Evolutionary conservation across 2,113 vertebrate genomes (phyloP), one percentile per base, ranked within the genome.

Genomic region (Apodemus sylvaticus): DNA sequence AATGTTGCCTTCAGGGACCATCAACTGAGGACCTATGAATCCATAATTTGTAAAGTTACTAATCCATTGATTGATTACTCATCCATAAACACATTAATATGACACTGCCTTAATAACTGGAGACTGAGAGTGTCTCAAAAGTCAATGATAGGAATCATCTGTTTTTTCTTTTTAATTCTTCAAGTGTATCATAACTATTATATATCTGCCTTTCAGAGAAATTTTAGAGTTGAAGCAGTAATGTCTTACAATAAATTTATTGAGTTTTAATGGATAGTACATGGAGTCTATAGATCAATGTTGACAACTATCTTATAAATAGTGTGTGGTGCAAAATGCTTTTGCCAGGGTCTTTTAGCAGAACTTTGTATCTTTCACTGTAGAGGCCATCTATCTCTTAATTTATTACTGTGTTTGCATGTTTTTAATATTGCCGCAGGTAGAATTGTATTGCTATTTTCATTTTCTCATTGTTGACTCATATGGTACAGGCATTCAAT

Each of bases 361-460:
- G 0, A 48, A 10, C 70, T 88, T 82, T 88, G 7, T 87, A 62
- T 8, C 36, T 81, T 86, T 76, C 13, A 89, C 9, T 73, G 31
- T 5, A 26, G 29, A 92, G 0, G 5, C 31, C 7, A 26, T 86
- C 1, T 11, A 68, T 60, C 53, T 62, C 7, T 45, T 89, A n/a
- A 79, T 17, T 73, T 81, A 73, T 78, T 86, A 11, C 29, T 62
- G 3, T 79, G n/a, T 34, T 53, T 88, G 81, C 39, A 34, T 77
- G 11, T 62, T 88, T 85, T 87, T 76, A 7, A 24, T 87, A 39
- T 76, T 92, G 68, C 58, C 55, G 3, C 79, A 77, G 82, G 42
- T 92, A 1, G 79, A 91, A 85, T 74, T 51, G 19, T 90, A 68
- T 90, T 68, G 2, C n/a, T 90, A 24, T 83, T 86, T 90, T 96